Evolutionary conservation across 92 coral and sea anemone species (phyloP).

Genomic region (Porites cylindrica): DNA sequence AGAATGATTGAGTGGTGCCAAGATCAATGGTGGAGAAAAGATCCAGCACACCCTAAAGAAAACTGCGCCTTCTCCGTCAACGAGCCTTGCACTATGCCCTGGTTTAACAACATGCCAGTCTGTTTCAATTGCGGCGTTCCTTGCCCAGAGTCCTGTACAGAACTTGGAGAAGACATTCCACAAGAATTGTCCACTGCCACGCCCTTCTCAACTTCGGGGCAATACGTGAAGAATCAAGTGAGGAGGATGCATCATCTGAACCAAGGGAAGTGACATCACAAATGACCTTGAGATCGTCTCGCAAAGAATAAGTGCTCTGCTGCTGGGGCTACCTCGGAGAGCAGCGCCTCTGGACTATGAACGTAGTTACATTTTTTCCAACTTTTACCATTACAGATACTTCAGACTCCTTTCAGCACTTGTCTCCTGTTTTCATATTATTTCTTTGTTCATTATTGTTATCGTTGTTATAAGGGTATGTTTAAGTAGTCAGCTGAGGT

Average conservation of each 20-base stretch:
- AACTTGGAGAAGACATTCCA: constrained; percentile 34
- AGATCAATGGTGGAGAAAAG: constrained; percentile 62
- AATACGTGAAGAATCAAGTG: constrained; percentile 1
- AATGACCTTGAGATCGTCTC: constrained; percentile 36
- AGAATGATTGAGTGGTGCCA: constrained; percentile 54
- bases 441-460: not conserved
- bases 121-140: constrained; percentile 59
- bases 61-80: not conserved
- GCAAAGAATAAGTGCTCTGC: not conserved
- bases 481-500: too few relatives aligned
- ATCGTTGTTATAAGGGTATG: too few relatives aligned
- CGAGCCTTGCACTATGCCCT: constrained; percentile 28
- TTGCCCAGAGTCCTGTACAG: constrained; percentile 48
- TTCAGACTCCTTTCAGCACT: not conserved
- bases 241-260: not conserved
- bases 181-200: constrained; percentile 40
- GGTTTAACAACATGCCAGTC: constrained; percentile 38
- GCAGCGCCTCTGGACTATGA: constrained; percentile 16
- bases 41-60: constrained; percentile 5
- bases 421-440: not conserved
- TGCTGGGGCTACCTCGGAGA: not conserved
- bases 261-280: not conserved
- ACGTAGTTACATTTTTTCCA: not conserved
- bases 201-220: constrained; percentile 17
- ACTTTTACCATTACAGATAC: not conserved